Percentiles rank a stretch among this genome's conserved stretches.
Conservation (phyloP, 2,797 vertebrate genomes). For the Denticeps clupeoides region DNA sequence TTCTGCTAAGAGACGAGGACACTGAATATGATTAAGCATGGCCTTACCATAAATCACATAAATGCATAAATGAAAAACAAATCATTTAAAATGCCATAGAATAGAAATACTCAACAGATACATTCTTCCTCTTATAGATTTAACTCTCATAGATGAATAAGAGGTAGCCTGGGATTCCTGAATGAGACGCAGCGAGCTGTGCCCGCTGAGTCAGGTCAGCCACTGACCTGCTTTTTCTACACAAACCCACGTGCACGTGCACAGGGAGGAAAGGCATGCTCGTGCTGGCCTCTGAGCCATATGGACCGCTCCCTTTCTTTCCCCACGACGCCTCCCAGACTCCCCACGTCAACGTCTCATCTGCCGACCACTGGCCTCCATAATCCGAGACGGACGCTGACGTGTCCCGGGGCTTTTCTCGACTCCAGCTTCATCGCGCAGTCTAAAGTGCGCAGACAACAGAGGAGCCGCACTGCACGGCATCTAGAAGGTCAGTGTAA, state of each 20-base stretch:
- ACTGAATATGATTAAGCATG: too few species aligned
- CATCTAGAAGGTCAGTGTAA: slow-evolving; percentile 56
- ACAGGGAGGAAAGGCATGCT: too few species aligned
- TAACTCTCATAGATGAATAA: too few species aligned
- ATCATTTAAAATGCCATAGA: too few species aligned
- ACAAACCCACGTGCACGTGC: too few species aligned
- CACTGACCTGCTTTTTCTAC: too few species aligned
- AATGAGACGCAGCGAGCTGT: background rate
- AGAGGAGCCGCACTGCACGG: slow-evolving; percentile 29
- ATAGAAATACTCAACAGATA: too few species aligned
- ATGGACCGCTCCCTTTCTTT: background rate
- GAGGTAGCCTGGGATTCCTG: background rate
- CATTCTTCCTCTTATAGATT: too few species aligned
- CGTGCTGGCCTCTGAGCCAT: background rate
- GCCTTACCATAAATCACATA: too few species aligned
- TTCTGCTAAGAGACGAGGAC: too few species aligned
- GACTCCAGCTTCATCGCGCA: slow-evolving; percentile 51
- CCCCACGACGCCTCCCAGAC: slow-evolving; percentile 36
- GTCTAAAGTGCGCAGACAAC: slow-evolving; percentile 51
- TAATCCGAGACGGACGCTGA: slow-evolving; percentile 39
- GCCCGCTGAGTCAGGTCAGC: background rate
- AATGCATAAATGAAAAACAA: too few species aligned
- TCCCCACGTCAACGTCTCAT: slow-evolving; percentile 40
- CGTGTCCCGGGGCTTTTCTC: slow-evolving; percentile 46
- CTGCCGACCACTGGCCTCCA: slow-evolving; percentile 37